Evolutionary conservation across 2,888 invertebrate genomes (phyloP), one percentile per base, ranked within the genome.

Genomic region (Polia nebulosa): DNA sequence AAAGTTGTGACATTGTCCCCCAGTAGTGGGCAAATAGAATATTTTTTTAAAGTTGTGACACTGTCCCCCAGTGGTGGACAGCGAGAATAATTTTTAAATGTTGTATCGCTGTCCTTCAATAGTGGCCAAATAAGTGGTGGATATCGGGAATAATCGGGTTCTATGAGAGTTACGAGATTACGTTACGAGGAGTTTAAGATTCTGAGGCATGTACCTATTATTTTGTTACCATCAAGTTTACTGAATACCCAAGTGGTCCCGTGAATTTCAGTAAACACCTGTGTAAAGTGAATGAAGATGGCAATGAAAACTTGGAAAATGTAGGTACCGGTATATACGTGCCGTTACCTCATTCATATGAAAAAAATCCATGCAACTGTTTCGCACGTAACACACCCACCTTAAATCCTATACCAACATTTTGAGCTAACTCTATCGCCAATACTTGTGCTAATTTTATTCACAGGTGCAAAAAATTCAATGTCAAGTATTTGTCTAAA

Each of bases 401-500:
- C 56, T 60, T n/a, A 3, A 51, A 34, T 34, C 39, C 39, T 64
- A 63, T 9, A 36, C 25, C 22, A 45, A 45, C 22, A 11, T 13
- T n/a, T 25, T 25, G 20, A 44, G 34, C 47, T 52, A 47, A 44
- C 17, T 45, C n/a, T 55, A 53, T 25, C 39, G 39, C 25, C 27
- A 15, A 45, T 17, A 47, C 34, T 53, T 75, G 55, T 56, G 39
- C 32, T 45, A 52, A 49, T 47, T 39, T 36, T 64, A 56, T 56
- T 60, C 25, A 39, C 34, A 44, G 11, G 49, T 66, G 62, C 29
- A 70, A 83, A 83, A 76, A 79, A 60, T 58, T 80, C 78, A 82
- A 81, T 80, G 82, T 80, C 80, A 81, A 67, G 73, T 73, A 68
- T 69, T 73, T 75, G 62, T 56, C 25, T 32, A 45, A 67, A 76